Conservation (phyloP, 23 tunicate genomes). For the Styela clava region DNA sequence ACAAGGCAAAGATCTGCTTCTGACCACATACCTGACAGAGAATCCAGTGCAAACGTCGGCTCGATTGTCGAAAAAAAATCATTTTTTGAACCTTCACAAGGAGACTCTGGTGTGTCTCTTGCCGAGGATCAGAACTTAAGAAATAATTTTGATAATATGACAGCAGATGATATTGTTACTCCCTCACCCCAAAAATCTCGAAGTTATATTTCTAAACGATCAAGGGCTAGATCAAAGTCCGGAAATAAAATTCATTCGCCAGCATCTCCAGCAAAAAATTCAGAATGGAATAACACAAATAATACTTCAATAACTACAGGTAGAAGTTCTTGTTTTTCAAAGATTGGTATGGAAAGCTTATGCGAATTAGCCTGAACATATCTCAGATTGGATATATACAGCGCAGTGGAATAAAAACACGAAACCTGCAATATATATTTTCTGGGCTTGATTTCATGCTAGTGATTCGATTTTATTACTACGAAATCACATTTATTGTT, state of each 20-base stretch:
- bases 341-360: too few species aligned
- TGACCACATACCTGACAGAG: neutral
- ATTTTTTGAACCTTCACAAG: constrained; percentile 22
- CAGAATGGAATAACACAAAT: neutral
- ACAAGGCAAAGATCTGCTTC: neutral
- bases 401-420: too few species aligned
- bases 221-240: neutral
- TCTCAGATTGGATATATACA: too few species aligned
- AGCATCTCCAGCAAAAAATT: neutral
- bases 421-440: too few species aligned
- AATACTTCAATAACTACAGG: too few species aligned
- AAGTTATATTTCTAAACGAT: neutral
- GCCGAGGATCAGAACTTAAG: constrained; percentile 1
- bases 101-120: neutral
- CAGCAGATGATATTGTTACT: constrained; percentile 51
- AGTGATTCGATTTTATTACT: too few species aligned
- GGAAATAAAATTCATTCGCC: neutral
- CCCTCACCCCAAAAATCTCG: constrained; percentile 19
- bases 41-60: constrained; percentile 3
- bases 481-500: too few species aligned
- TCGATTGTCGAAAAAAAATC: constrained; percentile 55
- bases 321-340: too few species aligned
- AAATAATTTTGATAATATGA: constrained; percentile 60
- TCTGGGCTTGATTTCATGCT: too few species aligned
- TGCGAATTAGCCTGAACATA: too few species aligned